Base-by-base conservation (phyloP, 2,797 vertebrate species). In the Cyprinodon diabolis region DNA sequence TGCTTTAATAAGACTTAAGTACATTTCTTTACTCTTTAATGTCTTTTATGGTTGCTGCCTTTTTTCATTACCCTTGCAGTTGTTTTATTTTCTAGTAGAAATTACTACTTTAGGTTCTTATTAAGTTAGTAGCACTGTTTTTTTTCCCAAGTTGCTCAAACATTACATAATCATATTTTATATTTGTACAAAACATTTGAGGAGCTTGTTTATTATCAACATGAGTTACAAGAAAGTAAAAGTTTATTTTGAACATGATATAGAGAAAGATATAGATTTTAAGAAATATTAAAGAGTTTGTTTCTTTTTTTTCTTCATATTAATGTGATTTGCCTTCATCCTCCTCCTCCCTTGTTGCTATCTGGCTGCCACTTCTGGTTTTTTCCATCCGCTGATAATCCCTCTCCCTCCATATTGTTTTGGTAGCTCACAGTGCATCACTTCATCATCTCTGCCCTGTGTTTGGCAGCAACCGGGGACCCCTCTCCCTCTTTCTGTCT, bases 391-490 rank as follows among this genome's bases (percentile, higher is more conserved):
- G 11, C 74, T 55, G 80, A 84, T 74, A 74, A 80, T 48, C 43
- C 68, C 51, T 66, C 74, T 30, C 17, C 2, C 67, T 40, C 68
- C 77, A 51, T 86, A 86, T 84, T 91, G 84, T 87, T 86, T 86
- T 84, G 72, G 77, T 85, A 81, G 81, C 78, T 87, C 81, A 82
- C 79, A 25, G 80, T 72, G 68, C 83, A 80, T 84, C 82, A 77
- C 78, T 84, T 78, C 75, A 77, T 84, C 78, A 75, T 78, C 72
- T 56, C 65, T 60, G 43, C 71, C 58, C 66, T 17, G 30, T 51
- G 78, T 75, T 83, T 86, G 86, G 86, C 88, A 84, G 84, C 83
- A 74, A 78, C 79, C 78, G 76, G 75, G 71, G 81, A 71, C 76
- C 79, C 23, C 66, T 48, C 69, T 75, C 68, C 40, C 62, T 19